Percentiles rank a stretch among this genome's conserved stretches.
These are phyloP conservation scores for Mycteria americana DNA, from an alignment of 2,797 vertebrate species.

Conservation along the genomic window DNA sequence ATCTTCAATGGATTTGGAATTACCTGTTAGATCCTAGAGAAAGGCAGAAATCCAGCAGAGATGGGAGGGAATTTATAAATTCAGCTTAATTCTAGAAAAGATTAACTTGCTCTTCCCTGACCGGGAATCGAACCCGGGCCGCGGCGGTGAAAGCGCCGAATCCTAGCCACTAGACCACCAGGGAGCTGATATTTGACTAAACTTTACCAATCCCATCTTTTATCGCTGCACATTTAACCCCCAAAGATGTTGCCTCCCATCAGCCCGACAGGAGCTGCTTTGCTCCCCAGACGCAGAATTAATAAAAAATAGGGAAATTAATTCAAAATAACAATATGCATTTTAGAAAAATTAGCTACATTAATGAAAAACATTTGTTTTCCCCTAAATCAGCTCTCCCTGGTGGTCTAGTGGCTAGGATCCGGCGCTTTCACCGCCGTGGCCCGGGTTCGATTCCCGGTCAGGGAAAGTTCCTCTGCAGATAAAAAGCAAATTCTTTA, in stretches of 20 bases:
- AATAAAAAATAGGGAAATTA: rapidly evolving
- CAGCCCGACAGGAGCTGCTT: rapidly evolving
- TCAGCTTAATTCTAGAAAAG: rapidly evolving
- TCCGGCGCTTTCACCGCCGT: conserved; percentile 26
- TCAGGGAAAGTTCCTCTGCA: background rate
- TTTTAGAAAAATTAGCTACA: rapidly evolving
- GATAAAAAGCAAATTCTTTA: rapidly evolving
- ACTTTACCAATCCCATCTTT: background rate
- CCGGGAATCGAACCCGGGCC: conserved; percentile 48
- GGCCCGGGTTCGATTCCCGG: conserved; percentile 48
- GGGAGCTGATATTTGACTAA: rapidly evolving
- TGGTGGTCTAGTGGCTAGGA: conserved; percentile 27
- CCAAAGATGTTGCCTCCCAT: rapidly evolving
- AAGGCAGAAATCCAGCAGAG: background rate
- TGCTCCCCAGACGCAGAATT: too few species aligned
- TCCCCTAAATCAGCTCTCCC: rapidly evolving
- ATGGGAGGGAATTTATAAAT: background rate
- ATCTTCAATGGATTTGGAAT: too few species aligned
- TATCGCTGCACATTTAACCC: rapidly evolving
- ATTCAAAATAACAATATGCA: rapidly evolving
- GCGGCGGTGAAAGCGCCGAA: conserved; percentile 25
- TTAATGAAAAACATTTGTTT: background rate
- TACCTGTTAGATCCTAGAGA: background rate
- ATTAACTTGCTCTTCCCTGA: rapidly evolving
- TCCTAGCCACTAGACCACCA: conserved; percentile 28